Percentiles rank a stretch among this genome's conserved stretches.
phyloP scores from a whole-genome alignment of 2,113 vertebrate genomes.

The Corvus hawaiiensis region DNA sequence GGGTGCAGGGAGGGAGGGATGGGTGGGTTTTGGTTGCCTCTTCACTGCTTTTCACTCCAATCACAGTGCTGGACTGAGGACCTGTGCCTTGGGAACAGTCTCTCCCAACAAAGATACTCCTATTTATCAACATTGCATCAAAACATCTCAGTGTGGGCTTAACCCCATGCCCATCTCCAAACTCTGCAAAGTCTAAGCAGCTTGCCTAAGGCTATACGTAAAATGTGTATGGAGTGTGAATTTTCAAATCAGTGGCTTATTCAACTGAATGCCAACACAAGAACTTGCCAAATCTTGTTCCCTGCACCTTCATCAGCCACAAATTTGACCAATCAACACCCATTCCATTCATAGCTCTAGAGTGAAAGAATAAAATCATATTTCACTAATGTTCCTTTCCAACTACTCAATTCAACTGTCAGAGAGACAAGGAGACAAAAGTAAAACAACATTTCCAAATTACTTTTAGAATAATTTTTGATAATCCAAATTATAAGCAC shows the following conservation, averaged over 20 bases:
- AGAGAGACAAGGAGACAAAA: not conserved
- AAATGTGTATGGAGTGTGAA: not conserved
- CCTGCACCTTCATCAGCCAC: not conserved
- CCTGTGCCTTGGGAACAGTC: not conserved
- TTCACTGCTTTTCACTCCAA: not conserved
- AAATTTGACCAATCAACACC: not conserved
- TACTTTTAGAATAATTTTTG: not conserved
- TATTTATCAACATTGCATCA: not conserved
- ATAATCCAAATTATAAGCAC: not conserved
- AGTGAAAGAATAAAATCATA: not conserved
- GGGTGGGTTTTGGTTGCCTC: not conserved
- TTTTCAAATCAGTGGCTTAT: not conserved
- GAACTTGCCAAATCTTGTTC: not conserved
- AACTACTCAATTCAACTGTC: not conserved
- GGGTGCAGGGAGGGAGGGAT: not conserved
- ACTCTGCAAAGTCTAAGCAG: not conserved
- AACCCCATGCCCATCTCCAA: not conserved
- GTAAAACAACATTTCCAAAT: not conserved
- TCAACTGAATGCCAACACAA: not conserved
- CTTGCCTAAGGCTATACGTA: not conserved
- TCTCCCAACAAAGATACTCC: not conserved
- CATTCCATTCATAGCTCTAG: not conserved
- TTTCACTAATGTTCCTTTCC: not conserved
- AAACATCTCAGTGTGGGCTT: not conserved
- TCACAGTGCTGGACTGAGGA: not conserved